Evolutionary conservation across 2,113 vertebrate species (phyloP), one percentile per base, ranked within the genome.

Genomic region (Sturnus vulgaris): DNA sequence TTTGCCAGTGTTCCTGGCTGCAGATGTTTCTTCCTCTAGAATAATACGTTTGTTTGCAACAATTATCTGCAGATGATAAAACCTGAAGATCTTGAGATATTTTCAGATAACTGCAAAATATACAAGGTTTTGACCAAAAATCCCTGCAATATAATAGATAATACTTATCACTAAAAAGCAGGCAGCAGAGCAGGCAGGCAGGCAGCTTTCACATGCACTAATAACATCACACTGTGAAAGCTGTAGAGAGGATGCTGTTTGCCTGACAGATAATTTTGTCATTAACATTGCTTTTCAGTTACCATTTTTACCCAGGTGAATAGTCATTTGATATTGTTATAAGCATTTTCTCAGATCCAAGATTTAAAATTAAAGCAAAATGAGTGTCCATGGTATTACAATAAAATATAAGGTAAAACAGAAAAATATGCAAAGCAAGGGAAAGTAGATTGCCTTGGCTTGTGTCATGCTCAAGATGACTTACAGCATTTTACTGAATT

Each of bases 101-200:
- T 44, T 52, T 91, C 59, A 86, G 59, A 85, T 95, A 91, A 81
- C 64, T 75, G 42, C 18, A 80, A 85, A 92, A 93, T 44, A 81
- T 15, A 82, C 35, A 71, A 52, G 22, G 4, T 22, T 81, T 60
- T 88, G 73, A 79, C 88, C 50, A 89, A 83, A 96, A 90, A 71
- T 50, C 55, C 52, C 68, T 90, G 90, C 53, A 93, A 86, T 91
- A 70, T 68, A 90, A 86, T 52, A 95, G 90, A 91, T 95, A 96
- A 90, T 44, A 95, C 71, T 96, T 95, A 96, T 96, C 92, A 76
- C 86, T 89, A 63, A 90, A 93, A 95, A 81, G 50, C 95, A 96
- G 95, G 39, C 70, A 89, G 70, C 56, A 65, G 72, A 96, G 85
- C 77, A 95, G 73, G 49, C 89, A 96, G 77, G 47, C 68, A 86